Percentiles rank a stretch among this genome's conserved stretches.
These are phyloP conservation scores for Gymnocephalus cernua DNA, from an alignment of 2,113 vertebrate species.

Conservation along the genomic window DNA sequence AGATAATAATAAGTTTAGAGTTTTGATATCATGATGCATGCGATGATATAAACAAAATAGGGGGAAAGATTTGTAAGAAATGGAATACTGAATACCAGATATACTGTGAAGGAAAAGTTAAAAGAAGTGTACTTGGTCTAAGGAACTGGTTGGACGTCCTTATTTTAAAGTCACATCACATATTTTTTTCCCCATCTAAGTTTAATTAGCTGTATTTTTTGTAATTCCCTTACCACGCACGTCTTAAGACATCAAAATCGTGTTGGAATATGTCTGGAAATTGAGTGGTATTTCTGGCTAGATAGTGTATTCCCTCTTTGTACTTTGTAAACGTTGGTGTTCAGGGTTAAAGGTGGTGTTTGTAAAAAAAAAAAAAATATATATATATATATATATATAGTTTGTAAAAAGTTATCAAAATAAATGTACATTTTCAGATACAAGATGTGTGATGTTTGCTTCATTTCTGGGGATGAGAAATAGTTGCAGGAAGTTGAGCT, in stretches of 20 bases:
- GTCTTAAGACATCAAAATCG: conserved; percentile 16
- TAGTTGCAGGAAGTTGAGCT: not conserved
- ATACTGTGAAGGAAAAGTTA: not conserved
- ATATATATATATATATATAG: conserved; percentile 54
- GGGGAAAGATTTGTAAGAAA: not conserved
- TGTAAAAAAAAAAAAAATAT: no score
- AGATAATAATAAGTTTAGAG: not conserved
- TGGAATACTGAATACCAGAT: not conserved
- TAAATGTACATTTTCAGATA: conserved; percentile 73
- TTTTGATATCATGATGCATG: conserved; percentile 21
- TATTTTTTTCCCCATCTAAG: not conserved
- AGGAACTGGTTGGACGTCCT: not conserved
- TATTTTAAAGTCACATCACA: not conserved
- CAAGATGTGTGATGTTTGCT: conserved; percentile 10
- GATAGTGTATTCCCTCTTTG: conserved; percentile 45
- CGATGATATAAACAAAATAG: conserved; percentile 10
- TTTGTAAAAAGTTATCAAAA: conserved; percentile 70
- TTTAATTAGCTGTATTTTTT: conserved; percentile 24
- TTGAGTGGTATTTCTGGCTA: conserved; percentile 43
- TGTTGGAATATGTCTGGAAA: conserved; percentile 34
- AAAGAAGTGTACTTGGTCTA: not conserved
- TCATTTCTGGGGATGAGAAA: conserved; percentile 12
- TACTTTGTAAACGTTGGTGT: conserved; percentile 66
- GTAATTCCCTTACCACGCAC: not conserved
- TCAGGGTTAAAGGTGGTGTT: conserved; percentile 57